Evolutionary conservation across 1,140 invertebrate species (phyloP), one percentile per base, ranked within the genome.

Genomic region (Lepidurus apus): DNA sequence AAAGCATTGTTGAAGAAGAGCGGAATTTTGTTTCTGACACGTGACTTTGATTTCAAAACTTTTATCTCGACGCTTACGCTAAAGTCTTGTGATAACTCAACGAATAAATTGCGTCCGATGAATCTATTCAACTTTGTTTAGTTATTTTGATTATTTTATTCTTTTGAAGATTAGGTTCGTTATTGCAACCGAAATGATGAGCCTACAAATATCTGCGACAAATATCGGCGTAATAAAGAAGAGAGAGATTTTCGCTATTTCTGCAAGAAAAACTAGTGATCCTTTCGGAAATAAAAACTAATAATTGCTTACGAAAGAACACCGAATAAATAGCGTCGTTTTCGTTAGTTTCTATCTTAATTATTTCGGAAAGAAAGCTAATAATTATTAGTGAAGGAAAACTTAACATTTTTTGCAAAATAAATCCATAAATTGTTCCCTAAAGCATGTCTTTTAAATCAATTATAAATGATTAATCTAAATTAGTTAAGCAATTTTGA

Each of bases 1-100:
- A 75, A 9, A 77, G 77, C n/a, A 76, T 80, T 11, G 13, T 34
- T 17, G 78, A 43, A 74, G 78, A 47, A 10, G 53, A 7, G 53
- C 17, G 13, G 1, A 21, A 1, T 65, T 65, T n/a, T 9, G 0
- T 21, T 7, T 65, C 53, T 17, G 17, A 65, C 13, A 65, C 53
- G 3, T 65, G 53, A 65, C 1, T 7, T 9, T 65, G 53, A 65
- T 13, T 7, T 9, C 6, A 7, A 65, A 21, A 13, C 53, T 21
- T 65, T 21, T 9, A 1, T 7, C 17, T 65, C 21, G 3, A 65
- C 7, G 2, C 21, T 65, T 47, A 10, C 1, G 17, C 13, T n/a
- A 65, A 9, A 21, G 13, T 65, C 53, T 65, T 65, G 53, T 65
- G 53, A 65, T 65, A 65, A n/a, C 0, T 13, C 17, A 65, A 13